Conservation (phyloP, 92 coral and sea anemone genomes). For the Desmophyllum pertusum region DNA sequence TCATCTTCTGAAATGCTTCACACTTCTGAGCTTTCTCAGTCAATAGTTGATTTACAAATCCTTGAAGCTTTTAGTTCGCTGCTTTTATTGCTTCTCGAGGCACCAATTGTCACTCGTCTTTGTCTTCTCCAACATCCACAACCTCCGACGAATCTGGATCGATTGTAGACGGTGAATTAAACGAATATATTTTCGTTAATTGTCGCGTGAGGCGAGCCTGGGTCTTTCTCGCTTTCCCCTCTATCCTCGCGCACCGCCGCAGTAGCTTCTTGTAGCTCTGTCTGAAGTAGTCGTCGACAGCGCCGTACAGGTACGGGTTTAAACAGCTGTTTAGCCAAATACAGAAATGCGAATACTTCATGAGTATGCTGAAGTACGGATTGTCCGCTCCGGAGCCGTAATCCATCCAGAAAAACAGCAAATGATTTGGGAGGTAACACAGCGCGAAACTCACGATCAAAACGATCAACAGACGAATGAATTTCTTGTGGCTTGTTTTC, state of each 20-base stretch:
- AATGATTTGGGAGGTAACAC: slow-evolving; percentile 93
- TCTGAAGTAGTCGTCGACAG: slow-evolving; percentile 83
- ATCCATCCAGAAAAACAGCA: slow-evolving; percentile 94
- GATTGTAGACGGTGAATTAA: slow-evolving; percentile 40
- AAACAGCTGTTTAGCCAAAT: slow-evolving; percentile 95
- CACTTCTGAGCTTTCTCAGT: not conserved
- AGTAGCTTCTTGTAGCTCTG: slow-evolving; percentile 77
- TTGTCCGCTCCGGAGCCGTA: slow-evolving; percentile 76
- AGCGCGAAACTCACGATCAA: slow-evolving; percentile 90
- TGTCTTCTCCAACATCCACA: no score
- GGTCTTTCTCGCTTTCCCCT: slow-evolving; percentile 75
- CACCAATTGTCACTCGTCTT: not conserved
- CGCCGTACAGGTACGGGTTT: slow-evolving; percentile 96
- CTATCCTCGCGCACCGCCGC: slow-evolving; percentile 82
- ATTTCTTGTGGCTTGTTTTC: slow-evolving; percentile 84
- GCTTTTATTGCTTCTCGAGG: not conserved
- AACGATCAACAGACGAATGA: slow-evolving; percentile 82
- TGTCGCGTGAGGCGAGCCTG: slow-evolving; percentile 72
- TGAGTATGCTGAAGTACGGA: slow-evolving; percentile 87
- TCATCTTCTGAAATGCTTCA: not conserved
- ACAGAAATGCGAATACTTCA: slow-evolving; percentile 92
- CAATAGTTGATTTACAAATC: not conserved
- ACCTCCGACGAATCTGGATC: slow-evolving; percentile 38
- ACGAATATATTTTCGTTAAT: slow-evolving; percentile 66
- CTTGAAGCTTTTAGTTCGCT: no score